Evolutionary conservation across 1,140 invertebrate species (phyloP), one percentile per base, ranked within the genome.

Genomic region (Anastatus disparis): DNA sequence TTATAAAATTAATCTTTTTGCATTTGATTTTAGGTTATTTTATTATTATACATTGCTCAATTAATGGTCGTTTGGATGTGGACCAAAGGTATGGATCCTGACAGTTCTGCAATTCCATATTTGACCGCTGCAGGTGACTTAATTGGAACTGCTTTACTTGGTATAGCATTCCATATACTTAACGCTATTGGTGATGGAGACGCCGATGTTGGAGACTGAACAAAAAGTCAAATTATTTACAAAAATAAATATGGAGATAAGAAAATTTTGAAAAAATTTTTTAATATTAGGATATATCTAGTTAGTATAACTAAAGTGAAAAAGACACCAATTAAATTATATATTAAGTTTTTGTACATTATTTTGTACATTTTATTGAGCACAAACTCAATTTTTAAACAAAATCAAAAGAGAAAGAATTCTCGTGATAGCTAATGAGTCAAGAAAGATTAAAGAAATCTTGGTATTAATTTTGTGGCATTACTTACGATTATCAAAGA

Each of bases 71-170:
- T 93, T 58, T 91, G 89, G 85, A 94, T 98, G 89, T 99, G 97
- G 97, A 88, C 87, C 42, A 83, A 88, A 38, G 91, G 91, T 29
- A 92, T 96, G 78, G 95, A 99, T 85, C 97, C 97, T 17, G 97
- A 99, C 83, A 97, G 96, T 84, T 94, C 94, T 17, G 95, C 96
- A 15, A 98, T 99, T 80, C 97, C 97, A 15, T 97, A 97, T 81
- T 86, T 98, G 55, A 98, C 97, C 2, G 95, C 96, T 1, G 83
- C 96, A 2, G 96, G 96, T 24, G 97, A 99, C 86, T 89, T 98
- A 24, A 84, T 98, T 15, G 97, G 97, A 27, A 97, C 95, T 20
- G 90, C 90, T 17, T 87, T 98, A 26, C 87, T 98, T n/a, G 93
- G 93, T 62, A 81, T 94, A 26, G 93, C 93, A 65, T 98, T 97